Base-by-base conservation (phyloP, 2,888 invertebrate genomes). In the Malthinus flaveolus region DNA sequence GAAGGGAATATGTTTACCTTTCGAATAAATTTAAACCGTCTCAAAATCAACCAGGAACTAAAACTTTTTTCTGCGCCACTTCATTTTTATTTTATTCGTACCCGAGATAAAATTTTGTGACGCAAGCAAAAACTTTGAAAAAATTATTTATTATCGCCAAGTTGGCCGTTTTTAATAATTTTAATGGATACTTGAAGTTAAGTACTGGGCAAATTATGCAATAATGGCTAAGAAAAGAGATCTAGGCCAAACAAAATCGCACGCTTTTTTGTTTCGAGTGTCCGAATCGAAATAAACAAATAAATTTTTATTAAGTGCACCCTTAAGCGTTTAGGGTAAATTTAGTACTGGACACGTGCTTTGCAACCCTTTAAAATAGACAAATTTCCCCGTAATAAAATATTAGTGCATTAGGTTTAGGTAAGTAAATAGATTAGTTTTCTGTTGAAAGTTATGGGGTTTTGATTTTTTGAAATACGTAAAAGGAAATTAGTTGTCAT, bases 401-500 rank as follows among this genome's bases (percentile, higher is more conserved):
- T 23, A n/a, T n/a, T n/a, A 23, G 23, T 23, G 23, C 23, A 23
- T 23, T 23, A 23, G 23, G 23, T 23, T 23, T 23, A 23, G 23
- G 23, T 23, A 23, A 23, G 23, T 23, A 23, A 23, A 34, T 34
- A 34, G 4, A 34, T 34, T 39, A 7, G 32, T 32, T 32, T 46
- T 46, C 11, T 32, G 23, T 23, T 23, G 23, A 23, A 23, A 23
- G 23, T 23, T 23, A n/a, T n/a, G 23, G 23, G 23, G 23, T 23
- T 23, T 23, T 23, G 23, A 23, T 23, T 23, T 23, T 23, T 23
- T 23, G 23, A 46, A 10, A 23, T 31, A n/a, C n/a, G n/a, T n/a
- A 46, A 56, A 55, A 60, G 60, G 60, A 60, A 60, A 60, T 60
- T 60, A 60, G 56, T 60, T 56, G 60, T 60, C 56, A 56, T 44